Conservation (phyloP, 2,888 invertebrate genomes). For the Clunio marinus region DNA sequence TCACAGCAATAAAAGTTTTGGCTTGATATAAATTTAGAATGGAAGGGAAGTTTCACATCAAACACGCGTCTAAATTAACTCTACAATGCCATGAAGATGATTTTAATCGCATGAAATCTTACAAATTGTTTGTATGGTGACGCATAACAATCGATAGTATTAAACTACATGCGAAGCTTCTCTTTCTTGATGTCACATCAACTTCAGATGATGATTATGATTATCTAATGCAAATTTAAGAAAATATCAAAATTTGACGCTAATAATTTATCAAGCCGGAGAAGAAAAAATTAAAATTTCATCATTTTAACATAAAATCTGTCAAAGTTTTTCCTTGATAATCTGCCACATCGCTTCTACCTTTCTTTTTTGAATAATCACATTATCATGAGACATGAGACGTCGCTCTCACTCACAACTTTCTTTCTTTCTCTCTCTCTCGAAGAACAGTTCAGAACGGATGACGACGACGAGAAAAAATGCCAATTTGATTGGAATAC, state of each 20-base stretch:
- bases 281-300: too few species aligned
- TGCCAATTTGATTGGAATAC: conserved; percentile 28
- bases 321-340: background rate
- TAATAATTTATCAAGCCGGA: too few species aligned
- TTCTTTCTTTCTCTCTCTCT: too few species aligned
- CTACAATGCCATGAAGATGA: background rate
- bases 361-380: background rate
- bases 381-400: background rate
- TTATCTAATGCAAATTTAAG: conserved; percentile 21
- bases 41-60: background rate
- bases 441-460: background rate
- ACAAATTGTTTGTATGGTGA: background rate
- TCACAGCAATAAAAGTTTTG: too few species aligned
- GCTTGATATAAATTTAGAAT: background rate
- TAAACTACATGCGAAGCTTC: too few species aligned
- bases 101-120: conserved; percentile 14
- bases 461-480: conserved; percentile 9
- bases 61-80: conserved; percentile 11
- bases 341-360: background rate
- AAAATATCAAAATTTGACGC: conserved; percentile 8
- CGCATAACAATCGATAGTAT: too few species aligned
- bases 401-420: too few species aligned
- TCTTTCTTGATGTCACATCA: background rate
- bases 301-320: background rate
- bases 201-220: background rate